Evolutionary conservation across 2,888 invertebrate species (phyloP).

Genomic region (Elaeidobius kamerunicus): DNA sequence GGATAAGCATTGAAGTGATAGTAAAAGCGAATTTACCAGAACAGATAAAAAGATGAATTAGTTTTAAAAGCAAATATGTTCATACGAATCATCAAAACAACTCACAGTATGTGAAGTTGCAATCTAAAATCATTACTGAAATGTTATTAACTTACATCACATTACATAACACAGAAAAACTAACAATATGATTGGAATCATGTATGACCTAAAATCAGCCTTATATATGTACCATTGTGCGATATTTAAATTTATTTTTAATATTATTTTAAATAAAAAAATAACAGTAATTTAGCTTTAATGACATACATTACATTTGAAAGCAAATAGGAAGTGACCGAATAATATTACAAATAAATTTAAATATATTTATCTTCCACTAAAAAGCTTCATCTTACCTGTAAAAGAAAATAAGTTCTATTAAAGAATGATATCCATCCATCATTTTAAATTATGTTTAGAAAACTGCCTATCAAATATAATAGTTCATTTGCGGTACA

Average conservation of each 20-base stretch:
- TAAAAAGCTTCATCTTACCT: slow-evolving; percentile 35
- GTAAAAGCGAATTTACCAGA: too few relatives aligned
- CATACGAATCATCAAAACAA: too few relatives aligned
- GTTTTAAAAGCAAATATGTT: too few relatives aligned
- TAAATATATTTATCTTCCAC: slow-evolving; percentile 30
- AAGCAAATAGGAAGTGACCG: too few relatives aligned
- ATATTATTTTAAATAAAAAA: not conserved
- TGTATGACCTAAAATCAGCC: slow-evolving; percentile 39
- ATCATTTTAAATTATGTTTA: too few relatives aligned
- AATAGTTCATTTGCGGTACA: too few relatives aligned
- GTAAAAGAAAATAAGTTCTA: slow-evolving; percentile 26
- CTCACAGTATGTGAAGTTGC: slow-evolving; percentile 9
- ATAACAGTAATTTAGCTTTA: not conserved
- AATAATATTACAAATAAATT: slow-evolving; percentile 32
- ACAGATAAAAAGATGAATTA: too few relatives aligned
- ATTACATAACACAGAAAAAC: slow-evolving; percentile 20
- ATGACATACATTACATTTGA: not conserved
- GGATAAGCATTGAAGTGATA: too few relatives aligned
- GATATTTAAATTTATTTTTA: not conserved
- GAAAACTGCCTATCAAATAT: too few relatives aligned
- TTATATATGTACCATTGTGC: slow-evolving; percentile 33
- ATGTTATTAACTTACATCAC: slow-evolving; percentile 15
- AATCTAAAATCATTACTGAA: slow-evolving; percentile 1
- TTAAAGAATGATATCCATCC: too few relatives aligned
- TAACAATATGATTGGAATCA: slow-evolving; percentile 24